phyloP scores from a whole-genome alignment of 2,113 vertebrate genomes.

The Phyllopteryx taeniolatus region DNA sequence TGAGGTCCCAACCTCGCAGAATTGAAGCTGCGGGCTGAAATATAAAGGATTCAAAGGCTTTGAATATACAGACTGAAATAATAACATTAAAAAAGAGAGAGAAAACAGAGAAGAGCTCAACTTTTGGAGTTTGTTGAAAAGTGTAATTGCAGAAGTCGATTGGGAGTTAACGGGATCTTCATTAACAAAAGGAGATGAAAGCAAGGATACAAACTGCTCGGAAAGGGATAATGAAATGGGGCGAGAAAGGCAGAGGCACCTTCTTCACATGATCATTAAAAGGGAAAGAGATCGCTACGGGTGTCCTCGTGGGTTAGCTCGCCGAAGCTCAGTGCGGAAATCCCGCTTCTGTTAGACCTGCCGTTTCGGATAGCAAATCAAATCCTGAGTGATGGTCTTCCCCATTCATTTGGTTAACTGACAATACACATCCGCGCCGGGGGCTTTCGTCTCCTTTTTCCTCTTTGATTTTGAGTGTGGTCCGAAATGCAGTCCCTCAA shows the following conservation, averaged over 20 bases:
- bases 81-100: neutral
- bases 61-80: slow-evolving; percentile 3
- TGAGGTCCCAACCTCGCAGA: neutral
- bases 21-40: slow-evolving; percentile 10
- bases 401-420: neutral
- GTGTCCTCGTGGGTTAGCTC: slow-evolving; percentile 28
- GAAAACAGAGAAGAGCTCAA: slow-evolving; percentile 8
- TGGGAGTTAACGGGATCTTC: slow-evolving; percentile 33
- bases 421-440: neutral
- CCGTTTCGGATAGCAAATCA: neutral
- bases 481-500: too few relatives aligned
- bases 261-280: slow-evolving; percentile 51
- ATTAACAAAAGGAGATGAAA: slow-evolving; percentile 48
- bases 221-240: slow-evolving; percentile 40
- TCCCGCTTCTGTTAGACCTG: slow-evolving; percentile 1
- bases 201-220: slow-evolving; percentile 37
- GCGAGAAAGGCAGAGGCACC: slow-evolving; percentile 22
- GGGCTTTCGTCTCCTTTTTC: neutral
- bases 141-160: slow-evolving; percentile 32
- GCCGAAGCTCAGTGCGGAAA: slow-evolving; percentile 15
- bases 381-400: neutral
- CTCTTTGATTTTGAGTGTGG: too few relatives aligned
- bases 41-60: slow-evolving; percentile 25
- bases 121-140: slow-evolving; percentile 8
- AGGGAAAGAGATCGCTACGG: slow-evolving; percentile 25